Base-by-base conservation (phyloP, 2,797 vertebrate genomes). In the Eptatretus atami region DNA sequence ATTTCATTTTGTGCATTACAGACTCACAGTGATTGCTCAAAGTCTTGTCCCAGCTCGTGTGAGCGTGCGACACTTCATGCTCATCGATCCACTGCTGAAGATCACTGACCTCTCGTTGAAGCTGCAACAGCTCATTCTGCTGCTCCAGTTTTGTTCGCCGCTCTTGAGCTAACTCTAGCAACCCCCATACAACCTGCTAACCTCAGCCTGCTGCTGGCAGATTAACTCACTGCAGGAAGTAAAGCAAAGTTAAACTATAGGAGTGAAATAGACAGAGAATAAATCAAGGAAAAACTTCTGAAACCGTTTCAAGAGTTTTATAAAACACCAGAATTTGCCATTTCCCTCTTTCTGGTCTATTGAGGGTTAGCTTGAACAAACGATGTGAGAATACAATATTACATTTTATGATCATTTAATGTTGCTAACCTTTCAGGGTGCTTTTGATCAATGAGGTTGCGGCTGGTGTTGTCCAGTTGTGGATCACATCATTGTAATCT, bases 81-180 rank as follows among this genome's bases (percentile, higher is more conserved):
- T 93, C 81, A 0, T 86, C 86, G 1, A 95, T 92, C 87, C 87
- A 95, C 66, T 94, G 86, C 73, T 95, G 86, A 66, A 95, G 76
- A 69, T 90, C 87, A 1, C 85, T 84, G 76, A 92, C 86, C 75
- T 93, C 85, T 1, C 83, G 76, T 75, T 80, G 84, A 55, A 95
- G 81, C 77, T 92, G 86, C 73, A 78, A 86, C 25, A 93, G 81
- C 87, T 86, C 92, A 70, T 92, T 92, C 70, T 92, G 86, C 74
- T 95, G 86, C 73, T 95, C 88, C 72, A 95, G 72, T 3, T 77
- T 72, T 64, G 76, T 81, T 73, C 87, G 82, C 65, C 80, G 75
- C 63, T 93, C 84, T 69, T 93, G 85, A 52, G 81, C 81, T 75
- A 95, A 78, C 69, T 92, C 88, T 78, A 90, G 94, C 76, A 95